These are phyloP conservation scores for Zaprionus africanus DNA, from an alignment of 1,140 invertebrate species.

Conservation along the genomic window DNA sequence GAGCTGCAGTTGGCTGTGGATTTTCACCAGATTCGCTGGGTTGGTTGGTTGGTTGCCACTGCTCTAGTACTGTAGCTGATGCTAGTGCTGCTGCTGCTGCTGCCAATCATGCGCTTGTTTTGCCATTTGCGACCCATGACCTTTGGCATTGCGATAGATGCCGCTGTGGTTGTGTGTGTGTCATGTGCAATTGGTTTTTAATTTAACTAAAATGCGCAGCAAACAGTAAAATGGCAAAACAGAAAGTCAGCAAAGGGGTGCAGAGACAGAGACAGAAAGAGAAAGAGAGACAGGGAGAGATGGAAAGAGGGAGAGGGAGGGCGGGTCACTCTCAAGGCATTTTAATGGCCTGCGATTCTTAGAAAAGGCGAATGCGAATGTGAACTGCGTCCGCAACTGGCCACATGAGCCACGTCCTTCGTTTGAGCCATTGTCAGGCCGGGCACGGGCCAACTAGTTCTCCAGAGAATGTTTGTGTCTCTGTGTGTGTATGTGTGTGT, in stretches of 20 bases:
- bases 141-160: slow-evolving; percentile 57
- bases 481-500: slow-evolving; percentile 29
- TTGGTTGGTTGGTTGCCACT: neutral
- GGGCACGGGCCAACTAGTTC: slow-evolving; percentile 58
- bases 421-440: slow-evolving; percentile 66
- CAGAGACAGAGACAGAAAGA: neutral
- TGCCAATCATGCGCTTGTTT: slow-evolving; percentile 55
- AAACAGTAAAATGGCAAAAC: slow-evolving; percentile 22
- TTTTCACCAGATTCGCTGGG: neutral
- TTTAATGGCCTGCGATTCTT: slow-evolving; percentile 76
- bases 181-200: slow-evolving; percentile 74
- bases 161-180: slow-evolving; percentile 20
- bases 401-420: slow-evolving; percentile 64
- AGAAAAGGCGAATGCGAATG: slow-evolving; percentile 52
- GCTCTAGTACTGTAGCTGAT: neutral
- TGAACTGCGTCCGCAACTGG: slow-evolving; percentile 1
- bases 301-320: neutral
- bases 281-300: neutral
- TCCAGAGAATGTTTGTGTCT: slow-evolving; percentile 34
- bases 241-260: neutral
- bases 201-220: slow-evolving; percentile 79
- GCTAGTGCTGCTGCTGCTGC: slow-evolving; percentile 3
- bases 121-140: slow-evolving; percentile 53
- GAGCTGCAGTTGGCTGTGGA: slow-evolving; percentile 6
- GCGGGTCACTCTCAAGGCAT: slow-evolving; percentile 51